These are phyloP conservation scores for Chaetogeoica ovagalla DNA, from an alignment of 2,888 invertebrate genomes.

Conservation along the genomic window DNA sequence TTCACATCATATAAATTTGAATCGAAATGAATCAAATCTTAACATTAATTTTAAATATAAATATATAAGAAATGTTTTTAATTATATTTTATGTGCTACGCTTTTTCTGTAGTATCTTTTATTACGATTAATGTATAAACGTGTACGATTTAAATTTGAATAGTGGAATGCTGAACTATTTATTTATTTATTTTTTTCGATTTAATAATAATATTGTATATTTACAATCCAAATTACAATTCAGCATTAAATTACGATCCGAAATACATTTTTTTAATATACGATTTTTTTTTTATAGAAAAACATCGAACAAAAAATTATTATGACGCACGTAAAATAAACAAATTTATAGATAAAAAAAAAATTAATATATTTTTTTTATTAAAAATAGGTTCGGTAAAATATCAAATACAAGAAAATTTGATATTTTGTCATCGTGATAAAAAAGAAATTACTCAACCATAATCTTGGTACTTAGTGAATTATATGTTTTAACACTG, in stretches of 20 bases:
- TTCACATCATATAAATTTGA: too few species aligned
- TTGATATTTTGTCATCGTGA: background rate
- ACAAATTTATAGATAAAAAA: background rate
- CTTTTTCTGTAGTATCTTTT: too few species aligned
- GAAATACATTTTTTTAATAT: background rate
- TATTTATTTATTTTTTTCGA: background rate
- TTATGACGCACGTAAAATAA: too few species aligned
- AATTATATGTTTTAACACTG: constrained; percentile 7
- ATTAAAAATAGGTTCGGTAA: background rate
- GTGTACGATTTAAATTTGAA: background rate
- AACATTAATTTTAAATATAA: too few species aligned
- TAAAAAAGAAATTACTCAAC: constrained; percentile 28
- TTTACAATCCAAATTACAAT: background rate
- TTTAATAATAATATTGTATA: background rate
- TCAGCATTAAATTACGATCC: background rate
- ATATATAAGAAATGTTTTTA: too few species aligned
- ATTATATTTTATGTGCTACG: too few species aligned
- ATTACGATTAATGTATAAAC: too few species aligned
- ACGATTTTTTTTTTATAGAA: background rate
- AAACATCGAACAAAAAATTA: background rate
- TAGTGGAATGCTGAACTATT: background rate
- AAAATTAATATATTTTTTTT: too few species aligned
- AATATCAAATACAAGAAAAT: background rate
- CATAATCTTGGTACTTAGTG: constrained; percentile 9
- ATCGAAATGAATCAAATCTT: too few species aligned